These are phyloP conservation scores for Solea senegalensis DNA, from an alignment of 2,113 vertebrate species.

Conservation along the genomic window DNA sequence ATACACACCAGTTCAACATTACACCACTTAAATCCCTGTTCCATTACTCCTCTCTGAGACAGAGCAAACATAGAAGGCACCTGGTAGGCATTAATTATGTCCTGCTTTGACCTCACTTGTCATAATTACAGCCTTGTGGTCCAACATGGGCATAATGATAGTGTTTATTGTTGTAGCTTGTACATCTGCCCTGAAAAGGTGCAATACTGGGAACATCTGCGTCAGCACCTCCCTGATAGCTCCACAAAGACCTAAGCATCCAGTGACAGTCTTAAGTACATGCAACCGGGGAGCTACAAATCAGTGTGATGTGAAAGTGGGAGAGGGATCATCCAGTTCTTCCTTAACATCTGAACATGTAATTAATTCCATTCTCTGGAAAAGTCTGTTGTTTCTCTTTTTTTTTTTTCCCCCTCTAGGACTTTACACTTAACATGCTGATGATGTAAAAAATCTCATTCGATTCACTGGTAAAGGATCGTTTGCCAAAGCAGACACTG, in stretches of 20 bases:
- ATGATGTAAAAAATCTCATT: slow-evolving; percentile 2
- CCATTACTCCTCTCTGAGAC: slow-evolving; percentile 38
- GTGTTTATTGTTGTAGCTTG: slow-evolving; percentile 72
- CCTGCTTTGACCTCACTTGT: slow-evolving; percentile 57
- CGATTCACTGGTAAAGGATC: background rate
- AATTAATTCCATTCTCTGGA: slow-evolving; percentile 52
- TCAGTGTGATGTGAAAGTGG: slow-evolving; percentile 16
- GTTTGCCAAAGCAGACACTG: background rate
- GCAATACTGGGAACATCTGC: slow-evolving; percentile 22
- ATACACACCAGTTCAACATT: slow-evolving; percentile 30
- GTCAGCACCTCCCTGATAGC: slow-evolving; percentile 40
- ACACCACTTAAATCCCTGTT: slow-evolving; percentile 42
- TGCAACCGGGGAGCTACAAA: slow-evolving; percentile 29
- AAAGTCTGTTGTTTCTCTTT: slow-evolving; percentile 11
- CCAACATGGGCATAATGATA: slow-evolving; percentile 67
- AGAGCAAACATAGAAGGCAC: slow-evolving; percentile 47
- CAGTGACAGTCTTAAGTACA: slow-evolving; percentile 63
- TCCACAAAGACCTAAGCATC: slow-evolving; percentile 43
- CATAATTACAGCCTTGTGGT: slow-evolving; percentile 69
- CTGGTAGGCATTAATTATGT: slow-evolving; percentile 73
- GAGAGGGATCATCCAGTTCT: slow-evolving; percentile 30
- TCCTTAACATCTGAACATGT: slow-evolving; percentile 45
- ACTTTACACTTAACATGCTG: slow-evolving; percentile 1
- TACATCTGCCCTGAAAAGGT: slow-evolving; percentile 61
- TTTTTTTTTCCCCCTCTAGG: background rate